A percentile compares a stretch with the other conserved stretches of the same genome.
Evolutionary conservation across 2,797 vertebrate genomes (phyloP).

Genomic region (Myotis findleyi): DNA sequence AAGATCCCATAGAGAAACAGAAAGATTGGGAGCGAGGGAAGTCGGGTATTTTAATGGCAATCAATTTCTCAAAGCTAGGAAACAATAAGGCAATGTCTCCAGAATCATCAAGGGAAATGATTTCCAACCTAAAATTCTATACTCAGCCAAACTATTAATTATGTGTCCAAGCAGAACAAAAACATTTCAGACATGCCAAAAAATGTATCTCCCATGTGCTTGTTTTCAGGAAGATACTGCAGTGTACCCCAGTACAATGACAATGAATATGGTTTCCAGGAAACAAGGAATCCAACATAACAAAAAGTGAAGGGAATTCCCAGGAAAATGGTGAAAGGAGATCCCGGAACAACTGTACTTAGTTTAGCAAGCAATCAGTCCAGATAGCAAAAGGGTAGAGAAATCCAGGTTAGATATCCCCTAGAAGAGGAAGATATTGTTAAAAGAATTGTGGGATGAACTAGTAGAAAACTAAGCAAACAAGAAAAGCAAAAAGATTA

Average conservation of each 20-base stretch:
- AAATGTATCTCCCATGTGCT: neutral
- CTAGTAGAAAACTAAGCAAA: slow-evolving; percentile 1
- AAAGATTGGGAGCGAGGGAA: neutral
- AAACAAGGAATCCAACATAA: neutral
- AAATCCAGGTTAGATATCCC: neutral
- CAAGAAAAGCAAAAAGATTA: neutral
- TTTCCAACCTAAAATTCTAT: neutral
- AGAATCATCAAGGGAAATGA: neutral
- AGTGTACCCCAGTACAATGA: neutral
- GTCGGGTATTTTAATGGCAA: neutral
- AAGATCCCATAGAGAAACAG: neutral
- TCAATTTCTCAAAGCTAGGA: slow-evolving; percentile 1
- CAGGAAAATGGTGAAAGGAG: neutral
- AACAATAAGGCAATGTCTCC: neutral
- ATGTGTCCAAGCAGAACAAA: neutral
- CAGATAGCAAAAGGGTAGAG: neutral
- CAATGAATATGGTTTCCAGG: neutral
- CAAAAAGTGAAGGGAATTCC: neutral
- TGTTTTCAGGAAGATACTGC: neutral
- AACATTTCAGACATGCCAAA: neutral
- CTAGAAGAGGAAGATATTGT: neutral
- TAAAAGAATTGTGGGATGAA: neutral
- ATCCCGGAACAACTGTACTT: neutral
- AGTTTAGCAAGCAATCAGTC: neutral
- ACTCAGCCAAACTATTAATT: neutral